Base-by-base conservation (phyloP, 2,888 invertebrate genomes). In the Rhingia campestris region DNA sequence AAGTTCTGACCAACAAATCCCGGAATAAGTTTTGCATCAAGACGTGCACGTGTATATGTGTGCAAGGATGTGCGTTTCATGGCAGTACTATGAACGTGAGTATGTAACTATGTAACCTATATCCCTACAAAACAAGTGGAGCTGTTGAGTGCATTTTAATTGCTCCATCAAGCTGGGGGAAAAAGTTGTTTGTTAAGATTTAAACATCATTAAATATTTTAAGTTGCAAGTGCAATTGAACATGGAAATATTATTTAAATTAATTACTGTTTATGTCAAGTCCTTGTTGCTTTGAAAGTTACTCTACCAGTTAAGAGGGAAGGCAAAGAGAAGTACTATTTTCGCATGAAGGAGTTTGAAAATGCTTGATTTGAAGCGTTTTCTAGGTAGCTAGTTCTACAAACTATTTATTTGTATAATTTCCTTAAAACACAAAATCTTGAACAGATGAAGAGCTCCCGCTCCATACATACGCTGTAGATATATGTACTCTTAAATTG, bases 81-180 rank as follows among this genome's bases (percentile, higher is more conserved):
- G 43, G 43, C 30, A 43, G 14, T 6, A n/a, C 33, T 0, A 7
- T 41, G 41, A 4, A 6, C n/a, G n/a, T n/a, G n/a, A n/a, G n/a
- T n/a, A n/a, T n/a, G n/a, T n/a, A n/a, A n/a, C n/a, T n/a, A 39
- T 10, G n/a, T n/a, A 45, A 12, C 6, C 45, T 33, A 43, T 33
- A 43, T 32, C 41, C 22, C 3, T 39, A 30, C 49, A 64, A 56
- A 45, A 39, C 49, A 49, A 74, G 74, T 58, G 66, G 22, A 47
- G 61, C 45, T 56, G 73, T 64, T 74, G 73, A 74, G 54, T 74
- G 64, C 73, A 74, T 64, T 74, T 74, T 74, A 74, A 74, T 74
- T 74, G 54, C 54, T 54, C 35, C 30, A 14, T 9, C 9, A 49
- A 54, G 12, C 14, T 54, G 12, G 14, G 35, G 35, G n/a, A 43